Base-by-base conservation (phyloP, 2,888 invertebrate species). In the Thymelicus acteon region DNA sequence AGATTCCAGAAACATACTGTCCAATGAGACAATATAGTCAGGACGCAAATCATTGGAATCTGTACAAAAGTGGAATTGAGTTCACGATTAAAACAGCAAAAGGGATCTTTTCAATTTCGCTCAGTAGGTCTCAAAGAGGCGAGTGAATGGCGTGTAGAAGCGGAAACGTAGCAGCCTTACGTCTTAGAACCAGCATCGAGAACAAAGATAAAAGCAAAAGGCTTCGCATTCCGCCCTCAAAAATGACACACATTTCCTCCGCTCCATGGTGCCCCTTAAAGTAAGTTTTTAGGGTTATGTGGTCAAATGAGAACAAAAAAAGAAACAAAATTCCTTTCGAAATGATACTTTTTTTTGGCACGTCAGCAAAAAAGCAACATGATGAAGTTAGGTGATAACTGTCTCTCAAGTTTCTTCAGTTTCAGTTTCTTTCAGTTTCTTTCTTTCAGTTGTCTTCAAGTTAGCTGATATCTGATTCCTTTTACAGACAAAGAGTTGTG, bases 131-230 rank as follows among this genome's bases (percentile, higher is more conserved):
- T 37, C 64, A 54, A 15, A 8, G 19, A 60, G 64, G 52, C 19
- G 40, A 64, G 39, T 4, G 39, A 39, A 58, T 39, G 39, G 58
- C n/a, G 19, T 54, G n/a, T 52, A 39, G 37, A 39, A 64, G 52
- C 19, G 47, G 52, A 49, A 64, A 54, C 52, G 40, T 54, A 19
- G 52, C 61, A 47, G n/a, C 8, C 62, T 37, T 15, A 24, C 52
- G 64, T 64, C 64, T 64, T 64, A 64, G 39, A 40, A 39, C 19
- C 63, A 63, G 37, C 48, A 19, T 62, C 44, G 61, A 49, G 40
- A 40, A 64, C 64, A 64, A 64, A 66, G 54, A 66, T 10, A 15
- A n/a, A 64, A 39, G 58, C 57, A 66, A 65, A 65, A 65, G 40
- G 65, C n/a, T 57, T 57, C 57, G 52, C 57, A 65, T 65, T 65